Evolutionary conservation across 2,888 invertebrate species (phyloP), one percentile per base, ranked within the genome.

Genomic region (Clostera curtula): DNA sequence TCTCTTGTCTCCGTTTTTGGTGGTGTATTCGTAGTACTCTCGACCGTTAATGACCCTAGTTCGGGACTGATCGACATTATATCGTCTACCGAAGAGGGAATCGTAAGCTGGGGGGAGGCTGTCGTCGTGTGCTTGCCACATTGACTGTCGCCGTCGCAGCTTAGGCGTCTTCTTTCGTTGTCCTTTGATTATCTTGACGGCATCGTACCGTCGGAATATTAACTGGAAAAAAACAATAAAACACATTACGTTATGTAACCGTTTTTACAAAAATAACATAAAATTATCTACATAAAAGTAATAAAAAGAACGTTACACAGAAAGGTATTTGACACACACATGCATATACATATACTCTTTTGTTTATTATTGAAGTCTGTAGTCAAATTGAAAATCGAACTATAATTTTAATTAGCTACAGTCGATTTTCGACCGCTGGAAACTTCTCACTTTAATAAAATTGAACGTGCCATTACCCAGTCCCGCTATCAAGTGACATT

Each of bases 31-130:
- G 69, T 90, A 90, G 65, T 93, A 93, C 52, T 92, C 90, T 24
- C 92, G 84, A 0, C 93, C 93, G 49, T 93, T 93, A 17, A 93
- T 88, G 3, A 86, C 76, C 49, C 85, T 84, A 31, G 75, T 85
- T 9, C 84, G 80, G 0, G 84, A 79, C 2, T 71, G 51, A 3
- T 62, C 61, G 2, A 56, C 44, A 10, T 56, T 54, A 11, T 47
- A 56, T 9, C 64, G 74, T 15, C 36, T 45, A 2, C 85, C 80
- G 37, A 87, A 88, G 2, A 88, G 62, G 0, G 87, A 85, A 12
- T 89, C 88, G 63, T 91, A 91, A 0, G 90, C 85, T 0, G 91
- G 91, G 1, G 91, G 91, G 1, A 86, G 86, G 17, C 63, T 65
- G 26, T 72, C 67, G 11, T 80, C 75, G 10, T 49, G 32, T 0